These are phyloP conservation scores for Quiscalus mexicanus DNA, from an alignment of 2,113 vertebrate species.

Conservation along the genomic window DNA sequence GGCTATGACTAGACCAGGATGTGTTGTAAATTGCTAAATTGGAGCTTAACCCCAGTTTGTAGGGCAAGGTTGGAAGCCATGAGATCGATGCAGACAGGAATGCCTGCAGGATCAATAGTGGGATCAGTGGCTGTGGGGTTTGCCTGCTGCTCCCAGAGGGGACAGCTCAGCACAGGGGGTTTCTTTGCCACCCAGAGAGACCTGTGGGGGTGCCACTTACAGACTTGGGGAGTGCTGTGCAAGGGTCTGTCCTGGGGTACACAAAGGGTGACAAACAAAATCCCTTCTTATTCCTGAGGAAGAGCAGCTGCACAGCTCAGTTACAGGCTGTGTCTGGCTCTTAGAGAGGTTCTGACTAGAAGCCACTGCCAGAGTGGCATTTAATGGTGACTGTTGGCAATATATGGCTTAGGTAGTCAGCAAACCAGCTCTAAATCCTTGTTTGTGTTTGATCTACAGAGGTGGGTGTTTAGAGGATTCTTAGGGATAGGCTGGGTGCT, in stretches of 20 bases:
- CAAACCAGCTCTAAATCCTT: neutral
- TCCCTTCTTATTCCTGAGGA: neutral
- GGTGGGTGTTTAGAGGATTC: neutral
- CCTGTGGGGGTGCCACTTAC: accelerated
- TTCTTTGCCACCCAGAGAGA: neutral
- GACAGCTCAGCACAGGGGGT: too few relatives aligned
- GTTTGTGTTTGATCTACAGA: neutral
- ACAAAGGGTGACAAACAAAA: neutral
- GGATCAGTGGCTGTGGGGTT: neutral
- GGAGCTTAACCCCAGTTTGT: neutral
- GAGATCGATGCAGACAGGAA: neutral
- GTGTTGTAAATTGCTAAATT: neutral
- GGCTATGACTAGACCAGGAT: neutral
- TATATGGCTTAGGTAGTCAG: neutral
- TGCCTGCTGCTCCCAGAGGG: too few relatives aligned
- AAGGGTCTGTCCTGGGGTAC: neutral
- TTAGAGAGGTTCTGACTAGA: neutral
- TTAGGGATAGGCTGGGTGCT: neutral
- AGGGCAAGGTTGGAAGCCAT: neutral
- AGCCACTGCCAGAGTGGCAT: accelerated
- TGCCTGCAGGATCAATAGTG: neutral
- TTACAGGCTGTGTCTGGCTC: neutral
- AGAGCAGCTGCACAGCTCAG: neutral
- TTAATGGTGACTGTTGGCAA: neutral
- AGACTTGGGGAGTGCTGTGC: accelerated